A percentile compares a stretch with the other conserved stretches of the same genome.
Evolutionary conservation across 2,797 vertebrate species (phyloP).

Genomic region (Coregonus sp.): DNA sequence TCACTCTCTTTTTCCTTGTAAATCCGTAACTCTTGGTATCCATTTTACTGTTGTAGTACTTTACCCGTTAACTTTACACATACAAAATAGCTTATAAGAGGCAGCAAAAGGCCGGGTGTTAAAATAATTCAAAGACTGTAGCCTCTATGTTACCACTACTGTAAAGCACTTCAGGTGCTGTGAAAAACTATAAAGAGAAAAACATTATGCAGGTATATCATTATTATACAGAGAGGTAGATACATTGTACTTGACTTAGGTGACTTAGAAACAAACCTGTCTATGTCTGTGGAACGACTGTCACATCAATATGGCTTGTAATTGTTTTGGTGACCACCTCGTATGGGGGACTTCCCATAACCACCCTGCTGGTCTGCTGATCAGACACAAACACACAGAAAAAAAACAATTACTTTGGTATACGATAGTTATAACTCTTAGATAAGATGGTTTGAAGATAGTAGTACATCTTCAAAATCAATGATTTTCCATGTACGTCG

Average conservation of each 20-base stretch:
- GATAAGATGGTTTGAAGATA: neutral
- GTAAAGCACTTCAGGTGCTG: constrained; percentile 98
- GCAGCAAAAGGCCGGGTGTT: constrained; percentile 72
- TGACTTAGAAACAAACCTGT: constrained; percentile 84
- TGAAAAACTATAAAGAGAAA: constrained; percentile 88
- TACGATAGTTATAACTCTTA: neutral
- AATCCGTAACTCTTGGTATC: constrained; percentile 96
- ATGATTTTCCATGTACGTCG: neutral
- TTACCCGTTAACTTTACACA: constrained; percentile 85
- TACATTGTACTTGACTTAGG: constrained; percentile 49
- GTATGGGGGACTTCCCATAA: constrained; percentile 96
- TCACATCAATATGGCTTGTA: constrained; percentile 99
- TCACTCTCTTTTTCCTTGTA: constrained; percentile 81
- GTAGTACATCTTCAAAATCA: neutral
- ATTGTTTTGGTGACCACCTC: constrained; percentile 97
- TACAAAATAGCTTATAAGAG: constrained; percentile 85
- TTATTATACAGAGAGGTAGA: constrained; percentile 71
- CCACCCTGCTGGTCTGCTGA: constrained; percentile 92
- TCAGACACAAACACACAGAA: constrained; percentile 49
- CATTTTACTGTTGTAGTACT: constrained; percentile 83
- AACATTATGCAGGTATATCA: constrained; percentile 80
- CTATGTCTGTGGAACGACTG: constrained; percentile 77
- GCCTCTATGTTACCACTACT: constrained; percentile 90
- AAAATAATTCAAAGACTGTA: constrained; percentile 74
- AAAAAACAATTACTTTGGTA: constrained; percentile 28